phyloP scores from a whole-genome alignment of 2,888 invertebrate genomes.

The Ochropacha duplaris region DNA sequence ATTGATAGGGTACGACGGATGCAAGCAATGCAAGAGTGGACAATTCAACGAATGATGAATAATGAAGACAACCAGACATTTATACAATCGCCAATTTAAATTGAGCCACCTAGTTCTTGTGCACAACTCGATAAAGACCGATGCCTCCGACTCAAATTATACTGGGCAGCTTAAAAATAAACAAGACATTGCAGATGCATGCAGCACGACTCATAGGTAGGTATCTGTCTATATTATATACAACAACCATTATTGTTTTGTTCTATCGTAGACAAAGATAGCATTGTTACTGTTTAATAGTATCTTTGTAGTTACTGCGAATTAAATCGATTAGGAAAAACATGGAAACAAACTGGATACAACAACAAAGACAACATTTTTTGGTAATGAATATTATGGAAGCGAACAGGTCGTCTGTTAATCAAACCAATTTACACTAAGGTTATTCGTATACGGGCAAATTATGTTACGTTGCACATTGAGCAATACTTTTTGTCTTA shows the following conservation, averaged over 20 bases:
- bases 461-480: constrained; percentile 10
- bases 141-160: constrained; percentile 36
- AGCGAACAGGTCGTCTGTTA: too few relatives aligned
- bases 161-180: constrained; percentile 70
- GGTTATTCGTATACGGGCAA: neutral
- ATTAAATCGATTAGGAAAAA: neutral
- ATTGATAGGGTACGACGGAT: constrained; percentile 34
- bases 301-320: constrained; percentile 10
- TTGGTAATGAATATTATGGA: too few relatives aligned
- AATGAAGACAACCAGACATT: constrained; percentile 59
- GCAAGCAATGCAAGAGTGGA: constrained; percentile 46
- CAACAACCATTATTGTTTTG: constrained; percentile 50
- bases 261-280: constrained; percentile 15
- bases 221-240: constrained; percentile 35
- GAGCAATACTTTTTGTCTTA: constrained; percentile 8
- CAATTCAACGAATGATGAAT: constrained; percentile 56
- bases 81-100: constrained; percentile 54
- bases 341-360: neutral
- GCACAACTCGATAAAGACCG: constrained; percentile 23
- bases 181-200: constrained; percentile 61
- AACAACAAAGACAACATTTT: neutral
- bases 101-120: constrained; percentile 53
- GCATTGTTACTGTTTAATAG: constrained; percentile 28
- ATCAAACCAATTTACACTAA: neutral
- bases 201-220: constrained; percentile 20